A percentile compares a stretch with the other conserved stretches of the same genome.
Conservation (phyloP, 2,888 invertebrate genomes). For the Trypoxylon attenuatum region DNA sequence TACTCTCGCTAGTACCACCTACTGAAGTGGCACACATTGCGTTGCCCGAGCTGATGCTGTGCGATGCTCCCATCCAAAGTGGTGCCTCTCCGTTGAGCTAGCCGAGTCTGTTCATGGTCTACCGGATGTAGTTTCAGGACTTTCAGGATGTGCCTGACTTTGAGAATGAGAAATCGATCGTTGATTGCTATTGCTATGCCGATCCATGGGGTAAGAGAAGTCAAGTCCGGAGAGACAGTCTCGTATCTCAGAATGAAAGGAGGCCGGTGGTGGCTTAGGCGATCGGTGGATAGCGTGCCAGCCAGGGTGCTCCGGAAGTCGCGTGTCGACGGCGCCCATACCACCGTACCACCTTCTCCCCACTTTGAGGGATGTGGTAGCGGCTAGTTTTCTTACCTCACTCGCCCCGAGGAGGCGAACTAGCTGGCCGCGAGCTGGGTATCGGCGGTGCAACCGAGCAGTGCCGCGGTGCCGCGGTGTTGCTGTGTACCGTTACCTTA, state of each 20-base stretch:
- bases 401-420: conserved; percentile 13
- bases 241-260: background rate
- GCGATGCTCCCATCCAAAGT: too few species aligned
- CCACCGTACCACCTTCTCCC: conserved; percentile 37
- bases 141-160: too few species aligned
- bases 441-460: conserved; percentile 7
- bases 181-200: background rate
- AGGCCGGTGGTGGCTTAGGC: conserved; percentile 16
- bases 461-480: conserved; percentile 8
- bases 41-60: too few species aligned
- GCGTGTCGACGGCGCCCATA: conserved; percentile 68
- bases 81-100: too few species aligned
- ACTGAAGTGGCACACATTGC: too few species aligned
- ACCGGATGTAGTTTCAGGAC: too few species aligned
- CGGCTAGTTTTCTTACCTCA: conserved; percentile 18
- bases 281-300: conserved; percentile 66
- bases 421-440: conserved; percentile 4
- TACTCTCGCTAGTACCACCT: too few species aligned
- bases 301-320: conserved; percentile 70
- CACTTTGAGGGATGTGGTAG: background rate
- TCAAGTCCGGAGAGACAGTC: background rate
- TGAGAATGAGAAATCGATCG: too few species aligned
- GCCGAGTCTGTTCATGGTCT: too few species aligned
- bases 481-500: conserved; percentile 50
- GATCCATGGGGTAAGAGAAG: background rate